A percentile compares a stretch with the other conserved stretches of the same genome.
Evolutionary conservation across 2,113 vertebrate genomes (phyloP).

Genomic region (Apodemus speciosus): DNA sequence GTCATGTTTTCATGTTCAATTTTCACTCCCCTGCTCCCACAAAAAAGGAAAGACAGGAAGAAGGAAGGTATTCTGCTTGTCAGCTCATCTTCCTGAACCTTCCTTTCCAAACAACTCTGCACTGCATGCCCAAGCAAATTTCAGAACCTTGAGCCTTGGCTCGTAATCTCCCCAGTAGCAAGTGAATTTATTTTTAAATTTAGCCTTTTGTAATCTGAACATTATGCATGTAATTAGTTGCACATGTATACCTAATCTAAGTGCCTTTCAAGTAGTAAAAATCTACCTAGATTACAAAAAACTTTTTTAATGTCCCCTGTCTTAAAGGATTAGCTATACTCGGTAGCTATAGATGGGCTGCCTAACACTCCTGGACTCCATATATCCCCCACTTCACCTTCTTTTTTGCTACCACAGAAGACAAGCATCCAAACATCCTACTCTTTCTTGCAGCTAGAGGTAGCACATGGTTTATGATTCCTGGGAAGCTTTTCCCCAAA

Average conservation of each 20-base stretch:
- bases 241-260: conserved; percentile 2
- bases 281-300: conserved; percentile 23
- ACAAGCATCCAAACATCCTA: not conserved
- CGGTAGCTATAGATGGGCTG: not conserved
- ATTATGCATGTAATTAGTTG: not conserved
- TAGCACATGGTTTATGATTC: not conserved
- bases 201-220: not conserved
- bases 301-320: not conserved
- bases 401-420: not conserved
- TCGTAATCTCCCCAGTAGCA: not conserved
- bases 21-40: not conserved
- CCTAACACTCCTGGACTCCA: not conserved
- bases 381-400: not conserved
- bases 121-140: not conserved
- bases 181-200: conserved; percentile 16
- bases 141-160: not conserved
- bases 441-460: not conserved
- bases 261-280: conserved; percentile 36
- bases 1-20: conserved; percentile 61
- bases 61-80: not conserved
- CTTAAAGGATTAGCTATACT: not conserved
- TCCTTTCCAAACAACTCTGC: not conserved
- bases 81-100: not conserved
- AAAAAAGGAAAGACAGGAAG: not conserved
- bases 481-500: not conserved